Base-by-base conservation (phyloP, 1,140 invertebrate species). In the Macrocentrus cingulum region DNA sequence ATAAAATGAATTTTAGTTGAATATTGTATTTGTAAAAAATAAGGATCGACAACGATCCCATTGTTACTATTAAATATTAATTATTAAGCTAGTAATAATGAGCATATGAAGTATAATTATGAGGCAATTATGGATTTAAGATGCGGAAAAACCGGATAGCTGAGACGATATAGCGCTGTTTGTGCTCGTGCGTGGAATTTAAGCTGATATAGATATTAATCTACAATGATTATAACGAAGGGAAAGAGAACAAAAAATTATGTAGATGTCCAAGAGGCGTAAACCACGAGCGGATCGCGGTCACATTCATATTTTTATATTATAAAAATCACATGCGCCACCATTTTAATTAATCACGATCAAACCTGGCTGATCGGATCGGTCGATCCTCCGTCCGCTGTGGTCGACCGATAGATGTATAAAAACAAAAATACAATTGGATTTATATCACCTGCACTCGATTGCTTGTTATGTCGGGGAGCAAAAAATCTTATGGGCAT, bases 21-120 rank as follows among this genome's bases (percentile, higher is more conserved):
- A 58, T 46, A 58, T 49, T 45, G 52, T 63, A 59, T 42, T 60
- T 63, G 62, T 63, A 63, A 63, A 60, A 63, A 56, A 60, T 63
- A 56, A 60, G 59, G 41, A 63, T 56, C 59, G 48, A 50, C 53
- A 60, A 66, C 62, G 64, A 64, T 59, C 66, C 64, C 64, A 68
- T 68, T 68, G 66, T 68, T 68, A 68, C 63, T 68, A 68, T 66
- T 64, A 63, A 61, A 61, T 66, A 68, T 67, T 65, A 65, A 65
- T 65, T 56, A 66, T 60, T 68, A 62, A 68, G 64, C 46, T 68
- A 68, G 63, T 64, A 66, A 64, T 68, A 63, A 64, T 65, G 61
- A 52, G 59, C 63, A 60, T 56, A 60, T n/a, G n/a, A n/a, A n/a
- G n/a, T n/a, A 62, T 62, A 32, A 63, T 61, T 60, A 37, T 60